Evolutionary conservation across 2,888 invertebrate species (phyloP).

Genomic region (Ochlodes sylvanus): DNA sequence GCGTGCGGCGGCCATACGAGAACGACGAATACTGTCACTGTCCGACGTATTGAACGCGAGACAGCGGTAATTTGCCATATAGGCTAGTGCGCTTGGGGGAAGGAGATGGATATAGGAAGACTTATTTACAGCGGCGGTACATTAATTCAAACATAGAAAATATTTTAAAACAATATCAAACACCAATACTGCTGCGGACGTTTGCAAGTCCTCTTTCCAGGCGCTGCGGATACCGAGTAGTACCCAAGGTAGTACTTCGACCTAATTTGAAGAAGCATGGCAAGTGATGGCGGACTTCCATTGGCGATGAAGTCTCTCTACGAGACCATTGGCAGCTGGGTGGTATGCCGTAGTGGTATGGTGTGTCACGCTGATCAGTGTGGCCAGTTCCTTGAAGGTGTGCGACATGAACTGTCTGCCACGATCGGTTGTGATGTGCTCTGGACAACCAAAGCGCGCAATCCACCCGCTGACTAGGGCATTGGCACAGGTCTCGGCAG

Average conservation of each 20-base stretch:
- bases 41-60: no score
- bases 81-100: no score
- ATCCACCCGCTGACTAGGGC: constrained; percentile 51
- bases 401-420: no score
- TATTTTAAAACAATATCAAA: no score
- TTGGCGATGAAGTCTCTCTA: no score
- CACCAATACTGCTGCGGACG: constrained; percentile 41
- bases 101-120: no score
- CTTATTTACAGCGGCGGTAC: no score
- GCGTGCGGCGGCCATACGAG: no score
- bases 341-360: constrained; percentile 43
- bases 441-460: constrained; percentile 47
- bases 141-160: no score
- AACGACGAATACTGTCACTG: no score
- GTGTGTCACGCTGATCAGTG: constrained; percentile 40
- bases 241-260: constrained; percentile 36
- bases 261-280: constrained; percentile 37
- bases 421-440: constrained; percentile 56
- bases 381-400: constrained; percentile 43
- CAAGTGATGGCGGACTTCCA: no score
- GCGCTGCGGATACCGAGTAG: constrained; percentile 30
- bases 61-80: no score
- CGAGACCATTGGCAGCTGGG: constrained; percentile 42
- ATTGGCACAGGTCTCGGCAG: constrained; percentile 57
- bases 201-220: constrained; percentile 42